These are phyloP conservation scores for Adelges cooleyi DNA, from an alignment of 1,140 invertebrate genomes.

Conservation along the genomic window DNA sequence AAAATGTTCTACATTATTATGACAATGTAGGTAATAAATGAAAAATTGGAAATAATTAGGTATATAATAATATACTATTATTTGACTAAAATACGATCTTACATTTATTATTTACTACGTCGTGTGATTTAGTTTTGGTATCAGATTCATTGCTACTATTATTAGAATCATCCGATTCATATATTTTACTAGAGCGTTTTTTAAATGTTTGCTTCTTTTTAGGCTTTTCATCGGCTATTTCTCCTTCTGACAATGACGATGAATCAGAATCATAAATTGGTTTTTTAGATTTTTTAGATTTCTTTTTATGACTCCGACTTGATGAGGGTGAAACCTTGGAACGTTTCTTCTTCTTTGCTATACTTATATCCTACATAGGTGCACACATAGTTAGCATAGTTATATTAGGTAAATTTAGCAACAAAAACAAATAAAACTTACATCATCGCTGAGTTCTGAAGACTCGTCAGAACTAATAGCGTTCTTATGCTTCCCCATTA, in stretches of 20 bases:
- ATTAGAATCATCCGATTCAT: not conserved
- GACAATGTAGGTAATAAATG: not conserved
- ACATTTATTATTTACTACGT: not conserved
- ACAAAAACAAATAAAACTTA: not conserved
- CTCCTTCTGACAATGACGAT: constrained; percentile 4
- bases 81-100: not conserved
- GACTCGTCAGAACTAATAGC: constrained; percentile 4
- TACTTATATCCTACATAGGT: not conserved
- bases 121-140: not conserved
- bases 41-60: not conserved
- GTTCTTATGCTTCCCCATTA: constrained; percentile 8
- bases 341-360: not conserved
- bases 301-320: not conserved
- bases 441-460: constrained; percentile 3
- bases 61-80: not conserved
- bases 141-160: not conserved
- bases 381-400: not conserved
- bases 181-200: not conserved
- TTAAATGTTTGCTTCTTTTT: not conserved
- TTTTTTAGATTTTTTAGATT: not conserved
- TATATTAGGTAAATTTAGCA: no score
- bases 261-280: not conserved
- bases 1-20: not conserved
- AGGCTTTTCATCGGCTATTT: constrained; percentile 1
- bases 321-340: not conserved